Percentiles rank a stretch among this genome's conserved stretches.
Conservation (phyloP, 2,797 vertebrate genomes). For the Glyptemys insculpta region DNA sequence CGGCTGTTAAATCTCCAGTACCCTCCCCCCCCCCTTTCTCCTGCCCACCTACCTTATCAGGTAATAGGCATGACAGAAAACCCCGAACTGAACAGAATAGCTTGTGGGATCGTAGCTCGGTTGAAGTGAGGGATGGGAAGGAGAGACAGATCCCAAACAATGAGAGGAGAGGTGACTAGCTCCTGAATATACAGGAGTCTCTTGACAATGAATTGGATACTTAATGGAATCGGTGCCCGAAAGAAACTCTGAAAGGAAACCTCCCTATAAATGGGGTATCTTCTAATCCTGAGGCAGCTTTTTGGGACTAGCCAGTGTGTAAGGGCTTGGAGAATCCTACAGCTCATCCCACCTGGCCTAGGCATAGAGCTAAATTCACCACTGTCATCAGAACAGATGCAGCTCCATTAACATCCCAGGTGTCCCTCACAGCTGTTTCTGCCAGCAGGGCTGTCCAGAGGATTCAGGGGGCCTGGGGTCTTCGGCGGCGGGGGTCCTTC, state of each 20-base stretch:
- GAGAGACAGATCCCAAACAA: not conserved
- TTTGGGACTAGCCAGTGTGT: not conserved
- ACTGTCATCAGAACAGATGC: not conserved
- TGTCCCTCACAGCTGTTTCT: too few relatives aligned
- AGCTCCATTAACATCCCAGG: not conserved
- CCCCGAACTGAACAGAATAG: not conserved
- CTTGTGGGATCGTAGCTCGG: not conserved
- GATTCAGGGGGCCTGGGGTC: too few relatives aligned
- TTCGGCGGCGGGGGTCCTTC: too few relatives aligned
- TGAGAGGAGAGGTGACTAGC: not conserved
- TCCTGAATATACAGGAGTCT: not conserved
- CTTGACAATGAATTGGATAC: not conserved
- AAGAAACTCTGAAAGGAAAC: not conserved
- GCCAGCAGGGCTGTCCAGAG: not conserved
- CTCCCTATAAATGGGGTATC: not conserved
- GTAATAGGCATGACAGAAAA: not conserved
- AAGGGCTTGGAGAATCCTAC: not conserved
- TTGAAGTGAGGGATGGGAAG: not conserved
- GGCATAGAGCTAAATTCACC: not conserved
- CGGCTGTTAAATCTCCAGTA: not conserved
- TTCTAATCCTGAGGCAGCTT: not conserved
- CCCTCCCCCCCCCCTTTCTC: too few relatives aligned
- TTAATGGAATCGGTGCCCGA: not conserved
- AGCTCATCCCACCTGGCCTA: not conserved
- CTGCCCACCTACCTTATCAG: not conserved